These are phyloP conservation scores for Apocrypta bakeri DNA, from an alignment of 1,140 invertebrate species.

Conservation along the genomic window DNA sequence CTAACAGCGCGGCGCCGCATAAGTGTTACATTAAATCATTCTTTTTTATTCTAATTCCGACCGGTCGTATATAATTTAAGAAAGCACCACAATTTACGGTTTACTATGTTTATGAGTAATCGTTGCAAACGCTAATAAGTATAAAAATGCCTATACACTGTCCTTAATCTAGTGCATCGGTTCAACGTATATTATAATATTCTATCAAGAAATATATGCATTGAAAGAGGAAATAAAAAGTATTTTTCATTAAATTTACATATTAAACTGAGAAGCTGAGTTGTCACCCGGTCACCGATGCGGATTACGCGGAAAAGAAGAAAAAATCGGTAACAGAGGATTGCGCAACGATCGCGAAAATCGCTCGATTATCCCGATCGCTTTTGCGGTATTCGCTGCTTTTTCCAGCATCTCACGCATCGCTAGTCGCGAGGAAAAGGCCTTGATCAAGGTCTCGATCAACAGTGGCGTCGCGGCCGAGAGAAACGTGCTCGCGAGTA, in stretches of 20 bases:
- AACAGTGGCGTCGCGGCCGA: background rate
- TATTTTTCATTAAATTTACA: too few species aligned
- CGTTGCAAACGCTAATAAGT: too few species aligned
- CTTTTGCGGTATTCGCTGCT: background rate
- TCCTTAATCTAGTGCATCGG: background rate
- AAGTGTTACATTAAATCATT: background rate
- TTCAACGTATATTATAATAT: background rate
- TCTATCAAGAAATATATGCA: background rate
- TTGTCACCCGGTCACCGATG: background rate
- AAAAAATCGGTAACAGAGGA: background rate
- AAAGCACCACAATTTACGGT: background rate
- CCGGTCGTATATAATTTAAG: background rate
- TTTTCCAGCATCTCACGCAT: background rate
- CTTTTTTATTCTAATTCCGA: background rate
- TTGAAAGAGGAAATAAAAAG: background rate
- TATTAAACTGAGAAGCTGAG: too few species aligned
- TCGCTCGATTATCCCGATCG: background rate
- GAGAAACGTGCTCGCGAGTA: background rate
- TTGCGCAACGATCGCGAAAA: background rate
- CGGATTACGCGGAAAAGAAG: background rate
- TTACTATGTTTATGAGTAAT: background rate
- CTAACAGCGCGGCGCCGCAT: background rate
- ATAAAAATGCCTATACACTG: background rate
- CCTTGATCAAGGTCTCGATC: slow-evolving; percentile 32
- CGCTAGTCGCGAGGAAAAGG: background rate